Conservation (phyloP, 1,140 invertebrate genomes). For the Macrotrachela quadricornifera region DNA sequence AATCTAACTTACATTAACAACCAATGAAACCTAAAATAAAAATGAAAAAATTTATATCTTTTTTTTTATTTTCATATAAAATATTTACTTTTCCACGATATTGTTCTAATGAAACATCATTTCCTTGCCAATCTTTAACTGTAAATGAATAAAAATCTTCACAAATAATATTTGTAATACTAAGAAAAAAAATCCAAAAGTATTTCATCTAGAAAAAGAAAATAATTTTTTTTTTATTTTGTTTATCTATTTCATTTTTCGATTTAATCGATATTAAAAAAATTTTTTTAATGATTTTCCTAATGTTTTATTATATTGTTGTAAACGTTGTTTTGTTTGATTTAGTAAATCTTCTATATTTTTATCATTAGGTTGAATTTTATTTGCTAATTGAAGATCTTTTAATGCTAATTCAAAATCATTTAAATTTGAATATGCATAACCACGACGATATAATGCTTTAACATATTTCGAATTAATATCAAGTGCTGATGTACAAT, state of each 20-base stretch:
- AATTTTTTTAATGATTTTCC: background rate
- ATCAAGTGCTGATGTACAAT: constrained; percentile 62
- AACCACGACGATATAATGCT: constrained; percentile 58
- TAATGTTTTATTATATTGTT: background rate
- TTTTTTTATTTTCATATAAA: background rate
- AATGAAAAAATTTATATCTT: too few relatives aligned
- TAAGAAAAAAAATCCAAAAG: background rate
- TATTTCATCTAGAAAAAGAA: background rate
- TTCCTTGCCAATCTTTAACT: constrained; percentile 48
- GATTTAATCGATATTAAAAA: background rate
- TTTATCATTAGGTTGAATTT: background rate
- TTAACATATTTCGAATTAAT: constrained; percentile 68
- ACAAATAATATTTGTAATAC: background rate
- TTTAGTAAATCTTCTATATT: background rate
- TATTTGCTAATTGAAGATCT: constrained; percentile 17
- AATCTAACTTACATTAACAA: background rate
- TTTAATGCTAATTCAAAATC: constrained; percentile 57
- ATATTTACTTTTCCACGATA: constrained; percentile 36
- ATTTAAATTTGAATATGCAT: constrained; percentile 52
- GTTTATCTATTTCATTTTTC: too few relatives aligned
- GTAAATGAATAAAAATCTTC: constrained; percentile 46
- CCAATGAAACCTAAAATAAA: too few relatives aligned
- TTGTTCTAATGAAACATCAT: constrained; percentile 45
- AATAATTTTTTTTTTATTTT: too few relatives aligned
- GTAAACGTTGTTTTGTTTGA: background rate